Evolutionary conservation across 1,140 invertebrate species (phyloP).

Genomic region (Brachionus calyciflorus): DNA sequence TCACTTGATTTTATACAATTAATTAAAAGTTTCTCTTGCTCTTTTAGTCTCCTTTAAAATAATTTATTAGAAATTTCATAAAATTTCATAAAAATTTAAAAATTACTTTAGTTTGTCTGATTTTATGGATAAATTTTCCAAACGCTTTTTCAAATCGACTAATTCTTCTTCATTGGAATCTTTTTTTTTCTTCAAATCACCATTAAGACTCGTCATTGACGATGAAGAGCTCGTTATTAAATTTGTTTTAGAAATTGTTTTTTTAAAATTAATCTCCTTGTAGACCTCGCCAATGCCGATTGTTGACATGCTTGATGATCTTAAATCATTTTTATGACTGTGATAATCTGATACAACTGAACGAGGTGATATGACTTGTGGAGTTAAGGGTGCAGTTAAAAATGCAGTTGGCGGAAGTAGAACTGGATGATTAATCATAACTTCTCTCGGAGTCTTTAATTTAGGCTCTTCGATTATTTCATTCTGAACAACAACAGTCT

Average conservation of each 20-base stretch:
- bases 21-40: slow-evolving; percentile 20
- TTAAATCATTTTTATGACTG: neutral
- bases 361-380: neutral
- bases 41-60: slow-evolving; percentile 7
- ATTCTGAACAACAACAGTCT: slow-evolving; percentile 13
- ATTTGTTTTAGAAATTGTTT: slow-evolving; percentile 3
- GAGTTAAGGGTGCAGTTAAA: neutral
- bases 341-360: neutral
- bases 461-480: slow-evolving; percentile 5
- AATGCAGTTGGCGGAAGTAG: slow-evolving; percentile 32
- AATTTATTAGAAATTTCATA: neutral
- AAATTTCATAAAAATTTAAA: neutral
- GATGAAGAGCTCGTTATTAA: neutral
- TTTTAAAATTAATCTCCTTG: neutral
- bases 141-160: slow-evolving; percentile 20
- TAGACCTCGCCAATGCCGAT: neutral
- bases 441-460: neutral
- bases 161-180: neutral
- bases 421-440: slow-evolving; percentile 6
- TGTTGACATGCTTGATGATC: slow-evolving; percentile 18
- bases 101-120: slow-evolving; percentile 40
- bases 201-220: neutral
- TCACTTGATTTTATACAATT: slow-evolving; percentile 46
- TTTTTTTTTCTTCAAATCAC: neutral
- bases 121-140: neutral